Evolutionary conservation across 2,113 vertebrate species (phyloP), one percentile per base, ranked within the genome.

Genomic region (Asarcornis scutulata): DNA sequence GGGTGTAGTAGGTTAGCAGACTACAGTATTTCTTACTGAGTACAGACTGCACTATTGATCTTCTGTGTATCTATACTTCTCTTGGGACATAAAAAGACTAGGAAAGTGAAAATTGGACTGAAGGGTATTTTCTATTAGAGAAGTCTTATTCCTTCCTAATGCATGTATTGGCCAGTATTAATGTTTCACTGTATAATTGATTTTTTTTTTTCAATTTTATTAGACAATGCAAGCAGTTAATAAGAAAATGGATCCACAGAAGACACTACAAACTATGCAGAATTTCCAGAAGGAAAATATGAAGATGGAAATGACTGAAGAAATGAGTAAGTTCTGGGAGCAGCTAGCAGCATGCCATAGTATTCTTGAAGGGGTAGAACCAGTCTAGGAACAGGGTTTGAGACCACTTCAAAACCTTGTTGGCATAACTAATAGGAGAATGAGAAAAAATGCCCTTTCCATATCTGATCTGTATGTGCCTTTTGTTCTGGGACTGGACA

Each of bases 231-330:
- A 99, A 96, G 98, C 99, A 44, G 99, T 99, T 72, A 99, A 99
- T 96, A 99, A 99, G 97, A 99, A 99, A 97, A 99, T 99, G 99
- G 99, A 99, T 95, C 99, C 99, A 76, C 98, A 99, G 86, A 99
- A 99, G 96, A 99, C 99, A 7, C 93, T 99, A 86, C 98, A 99
- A 97, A 99, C 99, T 17, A 99, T 99, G 99, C 99, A 99, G 97
- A 99, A 99, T 97, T 99, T 99, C 98, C 99, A 99, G 97, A 99
- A 99, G 94, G 99, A 99, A 96, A 99, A 99, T 96, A 98, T 99
- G 98, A 99, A 99, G 97, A 99, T 99, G 99, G 99, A 98, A 94
- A 99, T 99, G 99, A 99, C 99, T 3, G 99, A 99, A 97, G 99
- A 99, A 92, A 99, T 99, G 99, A 99, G 99, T 99, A 98, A 99